Evolutionary conservation across 2,888 invertebrate species (phyloP).

Genomic region (Antitype chi): DNA sequence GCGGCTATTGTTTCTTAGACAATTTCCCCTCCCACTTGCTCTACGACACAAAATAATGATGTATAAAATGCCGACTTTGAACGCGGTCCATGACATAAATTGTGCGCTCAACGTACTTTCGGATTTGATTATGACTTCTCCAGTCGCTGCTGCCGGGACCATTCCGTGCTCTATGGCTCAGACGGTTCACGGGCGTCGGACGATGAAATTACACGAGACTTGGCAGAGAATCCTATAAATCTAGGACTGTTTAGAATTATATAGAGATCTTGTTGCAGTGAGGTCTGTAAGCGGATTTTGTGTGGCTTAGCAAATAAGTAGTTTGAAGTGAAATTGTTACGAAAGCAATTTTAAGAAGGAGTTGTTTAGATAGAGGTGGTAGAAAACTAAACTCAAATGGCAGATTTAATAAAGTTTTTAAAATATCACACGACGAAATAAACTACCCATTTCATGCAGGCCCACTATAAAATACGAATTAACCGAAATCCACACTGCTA

Average conservation of each 20-base stretch:
- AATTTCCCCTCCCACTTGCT: too few species aligned
- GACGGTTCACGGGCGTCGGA: constrained; percentile 49
- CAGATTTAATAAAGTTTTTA: background rate
- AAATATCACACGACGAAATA: background rate
- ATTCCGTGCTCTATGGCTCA: constrained; percentile 12
- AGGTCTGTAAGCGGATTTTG: constrained; percentile 13
- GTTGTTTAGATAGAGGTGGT: background rate
- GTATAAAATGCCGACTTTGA: background rate
- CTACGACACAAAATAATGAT: background rate
- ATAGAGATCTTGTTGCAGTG: constrained; percentile 15
- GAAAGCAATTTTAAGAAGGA: background rate
- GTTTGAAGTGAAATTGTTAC: background rate
- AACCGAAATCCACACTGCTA: too few species aligned
- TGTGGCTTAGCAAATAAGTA: constrained; percentile 10
- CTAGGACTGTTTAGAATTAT: constrained; percentile 25
- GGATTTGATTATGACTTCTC: background rate
- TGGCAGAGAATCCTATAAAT: constrained; percentile 26
- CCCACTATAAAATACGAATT: background rate
- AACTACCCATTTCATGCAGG: background rate
- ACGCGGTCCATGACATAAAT: background rate
- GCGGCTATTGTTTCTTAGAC: too few species aligned
- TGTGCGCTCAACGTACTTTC: too few species aligned
- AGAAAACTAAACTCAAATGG: background rate
- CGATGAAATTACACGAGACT: constrained; percentile 58
- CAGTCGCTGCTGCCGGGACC: background rate